These are phyloP conservation scores for Thunnus albacares DNA, from an alignment of 2,797 vertebrate genomes.

Conservation along the genomic window DNA sequence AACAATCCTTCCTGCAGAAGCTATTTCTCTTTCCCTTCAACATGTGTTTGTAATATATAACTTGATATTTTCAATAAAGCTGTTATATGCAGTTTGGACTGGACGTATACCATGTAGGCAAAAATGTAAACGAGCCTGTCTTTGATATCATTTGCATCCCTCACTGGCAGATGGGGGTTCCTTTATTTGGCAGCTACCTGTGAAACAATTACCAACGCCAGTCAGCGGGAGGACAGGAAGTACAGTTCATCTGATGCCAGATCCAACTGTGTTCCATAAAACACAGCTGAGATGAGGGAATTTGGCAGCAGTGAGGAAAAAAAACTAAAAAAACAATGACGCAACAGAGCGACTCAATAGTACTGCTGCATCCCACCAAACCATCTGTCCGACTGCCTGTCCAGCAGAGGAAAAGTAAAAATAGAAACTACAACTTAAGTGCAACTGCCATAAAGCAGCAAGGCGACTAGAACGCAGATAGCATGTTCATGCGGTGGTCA, in stretches of 20 bases:
- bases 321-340: not conserved
- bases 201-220: slow-evolving; percentile 61
- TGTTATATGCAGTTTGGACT: not conserved
- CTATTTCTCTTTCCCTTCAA: not conserved
- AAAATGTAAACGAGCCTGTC: slow-evolving; percentile 19
- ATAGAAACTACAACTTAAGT: slow-evolving; percentile 33
- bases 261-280: slow-evolving; percentile 42
- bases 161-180: slow-evolving; percentile 50
- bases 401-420: slow-evolving; percentile 33
- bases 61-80: not conserved
- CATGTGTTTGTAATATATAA: not conserved
- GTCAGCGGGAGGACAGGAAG: slow-evolving; percentile 65
- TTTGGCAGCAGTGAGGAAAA: slow-evolving; percentile 28
- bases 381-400: slow-evolving; percentile 71
- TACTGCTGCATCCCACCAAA: slow-evolving; percentile 27
- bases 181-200: slow-evolving; percentile 61
- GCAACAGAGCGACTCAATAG: too few relatives aligned
- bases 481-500: not conserved
- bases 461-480: not conserved
- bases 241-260: slow-evolving; percentile 57
- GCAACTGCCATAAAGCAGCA: slow-evolving; percentile 27
- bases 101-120: not conserved
- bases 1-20: not conserved
- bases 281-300: slow-evolving; percentile 56
- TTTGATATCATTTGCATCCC: slow-evolving; percentile 22